Conservation (phyloP, 2,113 vertebrate genomes). For the Otolemur garnettii region DNA sequence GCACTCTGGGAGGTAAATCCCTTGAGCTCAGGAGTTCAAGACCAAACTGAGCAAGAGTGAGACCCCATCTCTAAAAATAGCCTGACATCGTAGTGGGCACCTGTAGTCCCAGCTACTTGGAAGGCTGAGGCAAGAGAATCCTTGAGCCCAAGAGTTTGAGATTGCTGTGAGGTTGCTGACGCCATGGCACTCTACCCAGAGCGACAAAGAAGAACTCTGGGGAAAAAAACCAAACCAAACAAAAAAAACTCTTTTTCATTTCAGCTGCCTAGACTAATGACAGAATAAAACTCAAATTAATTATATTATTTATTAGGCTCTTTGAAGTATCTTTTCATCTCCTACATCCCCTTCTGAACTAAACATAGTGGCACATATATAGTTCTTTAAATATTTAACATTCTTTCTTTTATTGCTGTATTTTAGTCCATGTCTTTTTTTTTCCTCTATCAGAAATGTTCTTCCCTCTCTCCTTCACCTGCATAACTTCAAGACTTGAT, state of each 20-base stretch:
- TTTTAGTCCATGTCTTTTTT: neutral
- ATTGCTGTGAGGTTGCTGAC: too few species aligned
- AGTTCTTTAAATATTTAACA: conserved; percentile 12
- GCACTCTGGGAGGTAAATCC: too few species aligned
- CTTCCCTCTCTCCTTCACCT: conserved; percentile 11
- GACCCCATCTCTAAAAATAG: too few species aligned
- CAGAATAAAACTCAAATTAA: conserved; percentile 30
- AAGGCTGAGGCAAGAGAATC: too few species aligned
- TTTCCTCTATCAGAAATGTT: conserved; percentile 19
- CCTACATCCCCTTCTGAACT: neutral
- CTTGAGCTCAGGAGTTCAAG: too few species aligned
- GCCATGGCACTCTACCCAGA: too few species aligned
- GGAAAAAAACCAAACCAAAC: too few species aligned
- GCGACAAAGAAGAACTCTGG: too few species aligned
- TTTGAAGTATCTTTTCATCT: conserved; percentile 32
- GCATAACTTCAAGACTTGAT: neutral
- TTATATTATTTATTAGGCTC: neutral
- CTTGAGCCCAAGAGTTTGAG: too few species aligned
- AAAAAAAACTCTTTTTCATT: neutral
- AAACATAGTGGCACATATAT: neutral
- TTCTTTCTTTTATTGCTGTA: neutral
- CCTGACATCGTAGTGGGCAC: too few species aligned
- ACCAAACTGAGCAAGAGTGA: too few species aligned
- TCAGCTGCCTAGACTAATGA: neutral
- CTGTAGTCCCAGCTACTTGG: too few species aligned